Base-by-base conservation (phyloP, 2,113 vertebrate genomes). In the Nannobrachium achirus region DNA sequence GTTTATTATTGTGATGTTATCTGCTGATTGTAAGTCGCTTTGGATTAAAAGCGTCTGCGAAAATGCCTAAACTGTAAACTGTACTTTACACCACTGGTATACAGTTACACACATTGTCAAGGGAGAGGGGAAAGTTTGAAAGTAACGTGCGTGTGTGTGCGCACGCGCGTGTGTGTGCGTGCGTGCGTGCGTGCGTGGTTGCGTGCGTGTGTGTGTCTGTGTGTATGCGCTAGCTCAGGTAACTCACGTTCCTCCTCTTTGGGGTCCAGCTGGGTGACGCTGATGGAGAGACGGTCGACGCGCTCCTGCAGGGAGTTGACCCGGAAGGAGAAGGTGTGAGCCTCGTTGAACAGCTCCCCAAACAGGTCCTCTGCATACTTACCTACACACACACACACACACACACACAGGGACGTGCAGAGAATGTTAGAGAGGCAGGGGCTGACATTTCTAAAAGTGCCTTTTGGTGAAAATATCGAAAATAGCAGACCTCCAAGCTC, bases 291-390 rank as follows among this genome's bases (percentile, higher is more conserved):
- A 33, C 97, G 96, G 85, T 99, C 98, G 83, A 99, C 97, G 0
- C 98, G 95, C 87, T 99, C 98, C 83, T 99, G 98, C 56, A 99
- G 90, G n/a, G 97, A 98, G 86, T 99, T 99, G 77, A 99, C 98
- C 93, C 98, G 92, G 89, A 98, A 98, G 56, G 97, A 98, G 91
- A 99, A 99, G 82, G 96, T 92, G 87, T 98, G 97, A 44, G 98
- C 98, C 91, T 99, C 98, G 57, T 98, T 98, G 90, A 99, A 99
- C 61, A 99, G 94, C 85, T 99, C 97, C 79, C 98, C 97, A 86
- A 99, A 99, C 86, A 99, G 92, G 86, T 99, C 97, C 93, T 99
- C 98, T 79, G 98, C 97, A 94, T 98, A 98, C 93, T 99, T 99
- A 94, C 98, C 97, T 99, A 81, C 64, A 92, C 83, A 45, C 7